Percentiles rank a stretch among this genome's conserved stretches.
Conservation (phyloP, 1,140 invertebrate species). For the Eciton burchellii region DNA sequence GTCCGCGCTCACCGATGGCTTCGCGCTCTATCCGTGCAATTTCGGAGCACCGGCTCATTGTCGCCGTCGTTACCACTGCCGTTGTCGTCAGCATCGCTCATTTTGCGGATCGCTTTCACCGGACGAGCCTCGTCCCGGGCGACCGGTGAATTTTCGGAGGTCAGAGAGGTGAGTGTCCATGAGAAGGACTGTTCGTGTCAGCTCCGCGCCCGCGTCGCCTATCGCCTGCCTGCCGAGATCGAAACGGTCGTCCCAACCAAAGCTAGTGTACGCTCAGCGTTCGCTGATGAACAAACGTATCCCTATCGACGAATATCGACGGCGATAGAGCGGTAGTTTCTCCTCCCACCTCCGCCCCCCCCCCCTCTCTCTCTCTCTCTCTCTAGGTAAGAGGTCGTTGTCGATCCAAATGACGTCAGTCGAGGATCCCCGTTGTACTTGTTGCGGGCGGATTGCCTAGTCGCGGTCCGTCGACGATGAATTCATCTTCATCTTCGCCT, state of each 20-base stretch:
- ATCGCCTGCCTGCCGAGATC: too few species aligned
- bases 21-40: constrained; percentile 45
- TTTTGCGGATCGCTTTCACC: background rate
- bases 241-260: too few species aligned
- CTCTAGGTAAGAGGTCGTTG: constrained; percentile 68
- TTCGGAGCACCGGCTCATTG: constrained; percentile 37
- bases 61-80: background rate
- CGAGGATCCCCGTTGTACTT: constrained; percentile 73
- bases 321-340: constrained; percentile 62
- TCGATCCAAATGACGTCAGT: constrained; percentile 76
- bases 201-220: background rate
- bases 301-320: constrained; percentile 67
- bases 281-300: background rate
- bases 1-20: constrained; percentile 63
- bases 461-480: constrained; percentile 36
- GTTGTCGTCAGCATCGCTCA: background rate
- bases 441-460: constrained; percentile 70
- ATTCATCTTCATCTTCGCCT: constrained; percentile 39
- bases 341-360: background rate
- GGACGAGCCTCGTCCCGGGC: constrained; percentile 12
- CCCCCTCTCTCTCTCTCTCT: constrained; percentile 16
- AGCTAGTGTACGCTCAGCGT: too few species aligned
- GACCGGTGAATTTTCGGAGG: constrained; percentile 27
- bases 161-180: constrained; percentile 1
- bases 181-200: background rate